A percentile compares a stretch with the other conserved stretches of the same genome.
These are phyloP conservation scores for Bujurquina vittata DNA, from an alignment of 2,113 vertebrate species.

Conservation along the genomic window DNA sequence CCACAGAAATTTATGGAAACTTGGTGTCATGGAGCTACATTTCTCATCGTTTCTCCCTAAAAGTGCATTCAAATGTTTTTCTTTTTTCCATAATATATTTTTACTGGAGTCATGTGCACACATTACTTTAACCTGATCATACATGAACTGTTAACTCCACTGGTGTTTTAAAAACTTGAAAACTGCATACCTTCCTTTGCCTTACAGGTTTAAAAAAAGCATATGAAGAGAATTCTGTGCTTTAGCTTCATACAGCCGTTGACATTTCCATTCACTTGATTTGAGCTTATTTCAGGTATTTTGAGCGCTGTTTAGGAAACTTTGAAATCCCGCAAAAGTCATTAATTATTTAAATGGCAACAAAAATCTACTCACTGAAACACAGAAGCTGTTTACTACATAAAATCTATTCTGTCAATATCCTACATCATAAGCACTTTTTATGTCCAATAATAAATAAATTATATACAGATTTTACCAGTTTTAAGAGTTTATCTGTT, in stretches of 20 bases:
- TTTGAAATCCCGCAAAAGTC: no score
- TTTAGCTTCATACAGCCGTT: background rate
- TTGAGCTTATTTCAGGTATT: no score
- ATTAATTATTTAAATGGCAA: background rate
- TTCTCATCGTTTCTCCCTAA: background rate
- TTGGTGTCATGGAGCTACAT: background rate
- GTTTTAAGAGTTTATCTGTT: background rate
- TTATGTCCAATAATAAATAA: background rate
- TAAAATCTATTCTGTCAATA: background rate
- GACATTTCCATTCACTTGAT: no score
- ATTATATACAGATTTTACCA: no score
- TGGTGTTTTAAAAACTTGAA: background rate
- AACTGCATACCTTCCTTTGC: background rate
- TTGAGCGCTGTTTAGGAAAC: no score
- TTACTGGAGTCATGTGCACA: background rate
- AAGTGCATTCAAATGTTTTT: background rate
- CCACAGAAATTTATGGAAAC: background rate
- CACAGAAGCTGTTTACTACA: background rate
- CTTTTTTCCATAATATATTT: background rate
- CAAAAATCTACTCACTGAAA: background rate
- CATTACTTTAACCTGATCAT: background rate
- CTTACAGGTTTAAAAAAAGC: background rate
- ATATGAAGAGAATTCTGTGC: background rate
- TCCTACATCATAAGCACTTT: background rate
- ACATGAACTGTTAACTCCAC: no score